phyloP scores from a whole-genome alignment of 2,888 invertebrate species.

The Dryobotodes eremita region DNA sequence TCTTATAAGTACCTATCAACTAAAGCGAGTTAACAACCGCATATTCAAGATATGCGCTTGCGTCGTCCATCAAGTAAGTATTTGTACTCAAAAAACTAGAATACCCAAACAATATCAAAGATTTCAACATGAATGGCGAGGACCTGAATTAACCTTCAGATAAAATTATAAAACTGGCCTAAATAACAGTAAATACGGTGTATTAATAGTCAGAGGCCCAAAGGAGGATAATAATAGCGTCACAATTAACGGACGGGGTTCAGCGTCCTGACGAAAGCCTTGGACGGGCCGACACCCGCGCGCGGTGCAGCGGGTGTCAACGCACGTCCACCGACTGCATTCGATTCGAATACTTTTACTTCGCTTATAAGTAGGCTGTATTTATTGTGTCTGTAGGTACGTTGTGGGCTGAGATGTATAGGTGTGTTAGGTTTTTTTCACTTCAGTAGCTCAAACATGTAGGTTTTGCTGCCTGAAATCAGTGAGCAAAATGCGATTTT shows the following conservation, averaged over 20 bases:
- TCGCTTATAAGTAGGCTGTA: conserved; percentile 7
- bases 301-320: conserved; percentile 40
- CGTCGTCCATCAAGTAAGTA: neutral
- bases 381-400: conserved; percentile 4
- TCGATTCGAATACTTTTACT: conserved; percentile 56
- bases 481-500: no score
- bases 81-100: conserved; percentile 41
- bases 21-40: neutral
- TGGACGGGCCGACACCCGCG: conserved; percentile 43
- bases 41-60: conserved; percentile 2
- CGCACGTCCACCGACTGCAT: conserved; percentile 43
- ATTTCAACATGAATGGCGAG: conserved; percentile 57
- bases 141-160: conserved; percentile 49
- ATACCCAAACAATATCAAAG: conserved; percentile 32
- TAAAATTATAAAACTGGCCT: conserved; percentile 63
- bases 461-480: no score
- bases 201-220: conserved; percentile 59
- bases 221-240: conserved; percentile 59
- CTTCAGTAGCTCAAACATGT: no score
- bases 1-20: neutral
- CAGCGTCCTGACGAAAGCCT: conserved; percentile 54
- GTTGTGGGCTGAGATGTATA: neutral
- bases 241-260: conserved; percentile 59
- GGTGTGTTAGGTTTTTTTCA: neutral
- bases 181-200: conserved; percentile 63